A percentile compares a stretch with the other conserved stretches of the same genome.
These are phyloP conservation scores for Mareca strepera DNA, from an alignment of 2,797 vertebrate species.

Conservation along the genomic window DNA sequence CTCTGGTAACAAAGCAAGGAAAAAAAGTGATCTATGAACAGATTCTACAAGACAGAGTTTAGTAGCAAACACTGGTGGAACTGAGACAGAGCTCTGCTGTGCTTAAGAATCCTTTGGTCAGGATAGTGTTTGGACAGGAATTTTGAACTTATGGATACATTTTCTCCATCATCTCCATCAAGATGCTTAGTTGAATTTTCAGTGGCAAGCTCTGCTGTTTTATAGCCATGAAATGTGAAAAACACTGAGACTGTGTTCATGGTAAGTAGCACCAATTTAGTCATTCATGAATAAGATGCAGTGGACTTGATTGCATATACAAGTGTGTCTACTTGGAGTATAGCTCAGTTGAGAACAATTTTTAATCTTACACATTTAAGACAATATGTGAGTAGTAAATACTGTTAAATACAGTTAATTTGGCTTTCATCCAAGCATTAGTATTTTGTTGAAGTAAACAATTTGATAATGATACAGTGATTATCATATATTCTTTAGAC, in stretches of 20 bases:
- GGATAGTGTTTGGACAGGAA: not conserved
- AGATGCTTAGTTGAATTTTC: not conserved
- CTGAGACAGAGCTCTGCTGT: not conserved
- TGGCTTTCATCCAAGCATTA: not conserved
- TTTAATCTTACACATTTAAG: not conserved
- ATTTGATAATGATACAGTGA: not conserved
- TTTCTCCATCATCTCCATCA: not conserved
- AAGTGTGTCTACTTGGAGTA: not conserved
- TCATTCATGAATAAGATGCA: not conserved
- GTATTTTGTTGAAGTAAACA: not conserved
- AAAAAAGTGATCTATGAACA: not conserved
- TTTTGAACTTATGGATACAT: not conserved
- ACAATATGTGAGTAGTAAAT: not conserved
- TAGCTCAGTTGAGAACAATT: not conserved
- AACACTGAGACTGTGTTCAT: not conserved
- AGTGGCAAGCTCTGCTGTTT: not conserved
- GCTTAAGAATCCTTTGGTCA: not conserved
- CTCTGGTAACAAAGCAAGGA: not conserved
- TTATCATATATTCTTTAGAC: not conserved
- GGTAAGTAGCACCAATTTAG: not conserved
- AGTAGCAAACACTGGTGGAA: not conserved
- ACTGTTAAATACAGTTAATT: not conserved
- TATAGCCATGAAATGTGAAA: not conserved
- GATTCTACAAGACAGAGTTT: not conserved
- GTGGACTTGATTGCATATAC: not conserved